Conservation (phyloP, 1,140 invertebrate genomes). For the Camponotus floridanus region DNA sequence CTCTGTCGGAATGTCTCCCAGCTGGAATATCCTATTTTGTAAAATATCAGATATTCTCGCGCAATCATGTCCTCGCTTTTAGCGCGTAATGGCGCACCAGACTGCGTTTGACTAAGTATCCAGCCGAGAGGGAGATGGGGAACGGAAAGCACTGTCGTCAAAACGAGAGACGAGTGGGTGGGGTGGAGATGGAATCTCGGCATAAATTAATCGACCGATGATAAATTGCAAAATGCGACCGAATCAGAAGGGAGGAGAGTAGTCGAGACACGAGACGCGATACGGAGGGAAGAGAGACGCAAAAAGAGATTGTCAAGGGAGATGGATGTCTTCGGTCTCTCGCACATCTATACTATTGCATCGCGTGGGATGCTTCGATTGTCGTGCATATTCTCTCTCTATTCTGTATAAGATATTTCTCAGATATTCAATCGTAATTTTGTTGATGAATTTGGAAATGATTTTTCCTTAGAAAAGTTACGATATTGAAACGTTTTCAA, state of each 20-base stretch:
- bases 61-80: conserved; percentile 67
- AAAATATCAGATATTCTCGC: conserved; percentile 62
- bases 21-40: conserved; percentile 59
- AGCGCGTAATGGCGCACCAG: conserved; percentile 52
- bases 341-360: conserved; percentile 53
- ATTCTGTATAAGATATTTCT: background rate
- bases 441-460: conserved; percentile 4
- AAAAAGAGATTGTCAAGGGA: conserved; percentile 79
- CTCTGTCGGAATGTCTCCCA: conserved; percentile 10
- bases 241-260: conserved; percentile 52
- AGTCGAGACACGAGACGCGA: conserved; percentile 21
- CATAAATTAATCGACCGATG: conserved; percentile 80
- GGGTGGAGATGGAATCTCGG: conserved; percentile 68
- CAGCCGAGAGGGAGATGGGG: conserved; percentile 19
- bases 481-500: background rate
- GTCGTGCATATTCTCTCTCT: conserved; percentile 34
- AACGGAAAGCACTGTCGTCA: conserved; percentile 55
- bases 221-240: conserved; percentile 75
- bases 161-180: conserved; percentile 10
- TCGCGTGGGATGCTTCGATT: conserved; percentile 23
- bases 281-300: conserved; percentile 48
- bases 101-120: conserved; percentile 59
- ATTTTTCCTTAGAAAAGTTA: background rate
- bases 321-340: conserved; percentile 75
- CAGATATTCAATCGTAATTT: conserved; percentile 36